Conservation (phyloP, 2,888 invertebrate species). For the Parnassius glacialis region DNA sequence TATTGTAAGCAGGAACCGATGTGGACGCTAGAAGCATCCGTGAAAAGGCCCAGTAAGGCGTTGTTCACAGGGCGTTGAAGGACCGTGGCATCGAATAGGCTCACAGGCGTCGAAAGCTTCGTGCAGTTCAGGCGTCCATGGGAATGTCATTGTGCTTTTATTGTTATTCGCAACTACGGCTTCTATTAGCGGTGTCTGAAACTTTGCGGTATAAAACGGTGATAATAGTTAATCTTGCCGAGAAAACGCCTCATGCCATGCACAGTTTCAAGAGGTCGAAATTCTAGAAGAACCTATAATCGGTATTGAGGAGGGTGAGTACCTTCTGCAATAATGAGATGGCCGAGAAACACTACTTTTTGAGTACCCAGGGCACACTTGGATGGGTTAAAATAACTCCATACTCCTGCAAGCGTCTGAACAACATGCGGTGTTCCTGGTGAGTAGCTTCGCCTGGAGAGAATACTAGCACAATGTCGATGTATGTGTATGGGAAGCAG, state of each 20-base stretch:
- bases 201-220: constrained; percentile 10
- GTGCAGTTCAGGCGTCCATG: constrained; percentile 1
- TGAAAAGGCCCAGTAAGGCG: not conserved
- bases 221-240: constrained; percentile 27
- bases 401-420: not conserved
- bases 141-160: not conserved
- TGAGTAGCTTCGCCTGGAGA: too few species aligned
- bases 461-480: too few species aligned
- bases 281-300: constrained; percentile 1
- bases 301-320: not conserved
- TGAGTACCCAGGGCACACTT: constrained; percentile 8
- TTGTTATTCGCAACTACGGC: not conserved
- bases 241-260: constrained; percentile 33
- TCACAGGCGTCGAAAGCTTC: constrained; percentile 2
- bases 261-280: constrained; percentile 30
- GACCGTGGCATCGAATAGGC: not conserved
- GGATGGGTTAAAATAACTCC: constrained; percentile 3
- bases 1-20: constrained; percentile 31
- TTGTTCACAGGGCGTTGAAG: not conserved
- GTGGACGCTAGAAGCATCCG: constrained; percentile 27
- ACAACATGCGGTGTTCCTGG: too few species aligned
- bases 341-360: constrained; percentile 10
- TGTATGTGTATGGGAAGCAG: too few species aligned
- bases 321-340: constrained; percentile 2
- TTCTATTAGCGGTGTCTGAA: constrained; percentile 16